Evolutionary conservation across 2,113 vertebrate genomes (phyloP).

Genomic region (Catagonus wagneri): DNA sequence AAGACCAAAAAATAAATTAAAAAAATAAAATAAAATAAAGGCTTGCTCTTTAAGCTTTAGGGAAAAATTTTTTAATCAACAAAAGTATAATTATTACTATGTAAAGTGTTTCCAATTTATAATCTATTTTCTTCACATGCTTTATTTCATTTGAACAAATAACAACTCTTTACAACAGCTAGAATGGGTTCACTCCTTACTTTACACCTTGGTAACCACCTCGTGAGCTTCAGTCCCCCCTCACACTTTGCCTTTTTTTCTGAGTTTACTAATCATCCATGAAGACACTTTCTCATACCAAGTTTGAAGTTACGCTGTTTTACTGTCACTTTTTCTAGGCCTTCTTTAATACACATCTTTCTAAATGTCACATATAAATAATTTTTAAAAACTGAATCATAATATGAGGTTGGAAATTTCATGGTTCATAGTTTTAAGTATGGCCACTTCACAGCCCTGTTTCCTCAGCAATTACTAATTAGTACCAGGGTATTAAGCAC

Average conservation of each 20-base stretch:
- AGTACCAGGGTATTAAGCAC: background rate
- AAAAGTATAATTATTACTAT: constrained; percentile 3
- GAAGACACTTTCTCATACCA: background rate
- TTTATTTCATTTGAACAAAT: background rate
- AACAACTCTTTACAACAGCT: background rate
- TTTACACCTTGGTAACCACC: background rate
- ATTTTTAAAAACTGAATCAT: constrained; percentile 32
- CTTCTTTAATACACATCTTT: background rate
- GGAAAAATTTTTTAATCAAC: background rate
- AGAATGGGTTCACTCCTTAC: background rate
- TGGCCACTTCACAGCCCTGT: background rate
- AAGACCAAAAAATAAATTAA: too few relatives aligned
- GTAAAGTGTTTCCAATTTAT: background rate
- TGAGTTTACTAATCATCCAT: background rate
- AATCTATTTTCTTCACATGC: background rate
- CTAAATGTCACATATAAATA: constrained; percentile 4
- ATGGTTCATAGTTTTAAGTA: background rate
- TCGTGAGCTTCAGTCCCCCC: background rate
- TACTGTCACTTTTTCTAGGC: background rate
- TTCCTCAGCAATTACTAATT: background rate
- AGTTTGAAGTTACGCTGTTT: background rate
- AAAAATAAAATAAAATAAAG: too few relatives aligned
- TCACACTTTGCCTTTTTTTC: background rate
- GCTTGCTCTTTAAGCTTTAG: background rate
- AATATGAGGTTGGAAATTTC: constrained; percentile 15